Evolutionary conservation across 2,113 vertebrate genomes (phyloP).

Genomic region (Phyllostomus hastatus): DNA sequence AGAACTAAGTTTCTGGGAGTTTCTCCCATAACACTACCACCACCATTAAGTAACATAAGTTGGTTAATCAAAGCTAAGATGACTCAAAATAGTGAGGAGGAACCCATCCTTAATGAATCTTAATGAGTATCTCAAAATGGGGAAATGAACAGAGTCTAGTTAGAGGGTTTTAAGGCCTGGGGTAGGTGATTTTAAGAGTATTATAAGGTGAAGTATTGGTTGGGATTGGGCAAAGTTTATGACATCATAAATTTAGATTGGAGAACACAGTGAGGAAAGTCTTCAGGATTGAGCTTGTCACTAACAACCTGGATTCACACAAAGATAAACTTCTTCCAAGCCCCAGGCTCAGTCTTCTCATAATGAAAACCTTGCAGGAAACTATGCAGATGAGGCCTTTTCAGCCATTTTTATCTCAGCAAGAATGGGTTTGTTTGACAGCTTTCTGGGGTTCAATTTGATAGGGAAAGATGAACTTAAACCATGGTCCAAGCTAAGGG

Average conservation of each 20-base stretch:
- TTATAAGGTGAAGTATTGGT: not conserved
- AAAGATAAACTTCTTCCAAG: conserved; percentile 1
- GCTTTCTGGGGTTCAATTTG: not conserved
- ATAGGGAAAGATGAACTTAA: conserved; percentile 7
- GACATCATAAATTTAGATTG: not conserved
- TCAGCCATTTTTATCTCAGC: not conserved
- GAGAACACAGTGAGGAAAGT: not conserved
- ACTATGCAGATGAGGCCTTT: not conserved
- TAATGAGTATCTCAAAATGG: not conserved
- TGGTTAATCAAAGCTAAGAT: not conserved
- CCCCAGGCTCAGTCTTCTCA: not conserved
- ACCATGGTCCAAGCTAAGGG: not conserved
- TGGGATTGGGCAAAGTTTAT: not conserved
- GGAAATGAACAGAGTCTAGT: not conserved
- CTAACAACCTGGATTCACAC: not conserved
- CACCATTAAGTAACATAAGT: not conserved
- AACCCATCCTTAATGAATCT: not conserved
- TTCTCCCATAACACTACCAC: not conserved
- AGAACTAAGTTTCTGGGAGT: no score
- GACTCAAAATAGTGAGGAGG: not conserved
- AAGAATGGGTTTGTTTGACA: not conserved
- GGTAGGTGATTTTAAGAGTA: not conserved
- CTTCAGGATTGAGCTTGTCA: not conserved
- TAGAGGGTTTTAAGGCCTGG: not conserved
- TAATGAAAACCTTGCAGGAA: not conserved